Base-by-base conservation (phyloP, 92 coral and sea anemone genomes). In the Epizoanthus ramosus region DNA sequence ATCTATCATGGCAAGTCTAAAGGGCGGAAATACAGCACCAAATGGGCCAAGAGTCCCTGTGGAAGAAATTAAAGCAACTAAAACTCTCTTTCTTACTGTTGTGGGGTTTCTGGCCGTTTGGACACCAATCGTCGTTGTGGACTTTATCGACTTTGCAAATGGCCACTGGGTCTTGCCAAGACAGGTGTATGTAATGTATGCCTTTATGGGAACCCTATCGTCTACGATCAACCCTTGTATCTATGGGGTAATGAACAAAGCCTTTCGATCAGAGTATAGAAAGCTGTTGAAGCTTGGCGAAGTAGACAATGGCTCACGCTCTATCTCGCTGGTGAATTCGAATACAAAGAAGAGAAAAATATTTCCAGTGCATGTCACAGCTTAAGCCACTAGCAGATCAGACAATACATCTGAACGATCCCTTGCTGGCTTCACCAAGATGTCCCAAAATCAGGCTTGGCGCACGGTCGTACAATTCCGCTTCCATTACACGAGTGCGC, bases 161-260 rank as follows among this genome's bases (percentile, higher is more conserved):
- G 87, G 91, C 8, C 23, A 60, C 31, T 63, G 88, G 85, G 53
- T 83, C 52, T 80, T 83, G 25, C 88, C 88, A 25, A 89, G 93
- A 79, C 84, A 87, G 43, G 90, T 87, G 3, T 87, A 90, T 85
- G 83, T 87, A 57, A 61, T 90, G 90, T 86, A 82, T 24, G 61
- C 87, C 3, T 89, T 82, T 37, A 50, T 82, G 53, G 92, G 88
- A 14, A 53, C 50, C 70, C 23, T 57, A 63, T 86, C 90, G 73
- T 63, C 88, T 6, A 31, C 81, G 0, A 71, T 87, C 31, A 90
- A 90, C 69, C 93, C 83, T 28, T 75, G 87, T 43, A 77, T 87
- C 17, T 90, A 79, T 67, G 88, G 86, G 0, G 81, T 56, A 39
- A 72, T 82, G 64, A 80, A 90, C 79, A 76, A 58, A 19, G 73